phyloP scores from a whole-genome alignment of 2,113 vertebrate species.

The Chinchilla lanigera region DNA sequence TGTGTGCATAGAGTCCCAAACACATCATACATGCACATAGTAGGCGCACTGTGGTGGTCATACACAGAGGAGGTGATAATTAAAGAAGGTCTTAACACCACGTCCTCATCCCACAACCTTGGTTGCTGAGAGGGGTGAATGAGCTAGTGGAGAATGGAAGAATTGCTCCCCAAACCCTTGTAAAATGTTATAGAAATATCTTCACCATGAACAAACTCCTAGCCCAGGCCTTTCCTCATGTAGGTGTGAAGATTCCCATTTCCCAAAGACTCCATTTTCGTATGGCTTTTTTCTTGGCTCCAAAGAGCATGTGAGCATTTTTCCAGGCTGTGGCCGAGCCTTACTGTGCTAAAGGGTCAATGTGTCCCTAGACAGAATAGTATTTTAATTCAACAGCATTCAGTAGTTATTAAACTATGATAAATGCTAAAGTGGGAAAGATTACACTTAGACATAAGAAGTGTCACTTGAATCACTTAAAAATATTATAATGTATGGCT shows the following conservation, averaged over 20 bases:
- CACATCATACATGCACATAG: background rate
- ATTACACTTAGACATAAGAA: conserved; percentile 82
- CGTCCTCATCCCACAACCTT: background rate
- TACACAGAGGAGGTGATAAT: background rate
- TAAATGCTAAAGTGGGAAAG: conserved; percentile 81
- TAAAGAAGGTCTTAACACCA: background rate
- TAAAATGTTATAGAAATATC: background rate
- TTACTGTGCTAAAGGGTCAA: conserved; percentile 71
- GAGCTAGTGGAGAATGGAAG: background rate
- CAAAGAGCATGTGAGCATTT: background rate
- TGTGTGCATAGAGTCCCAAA: fast-evolving
- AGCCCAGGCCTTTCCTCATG: background rate
- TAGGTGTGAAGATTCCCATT: background rate
- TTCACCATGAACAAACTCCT: background rate
- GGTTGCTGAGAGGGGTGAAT: background rate
- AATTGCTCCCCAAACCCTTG: background rate
- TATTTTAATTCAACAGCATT: conserved; percentile 83
- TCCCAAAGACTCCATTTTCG: background rate
- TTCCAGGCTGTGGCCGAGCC: conserved; percentile 38
- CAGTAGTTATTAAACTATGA: conserved; percentile 82
- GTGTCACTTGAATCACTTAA: conserved; percentile 83
- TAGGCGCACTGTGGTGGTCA: background rate
- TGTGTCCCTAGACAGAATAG: conserved; percentile 73
- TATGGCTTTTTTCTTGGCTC: background rate
- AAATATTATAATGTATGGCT: conserved; percentile 83